phyloP scores from a whole-genome alignment of 30 jellyfish, hydroid and myxozoan genomes.

The Hydractinia echinata region DNA sequence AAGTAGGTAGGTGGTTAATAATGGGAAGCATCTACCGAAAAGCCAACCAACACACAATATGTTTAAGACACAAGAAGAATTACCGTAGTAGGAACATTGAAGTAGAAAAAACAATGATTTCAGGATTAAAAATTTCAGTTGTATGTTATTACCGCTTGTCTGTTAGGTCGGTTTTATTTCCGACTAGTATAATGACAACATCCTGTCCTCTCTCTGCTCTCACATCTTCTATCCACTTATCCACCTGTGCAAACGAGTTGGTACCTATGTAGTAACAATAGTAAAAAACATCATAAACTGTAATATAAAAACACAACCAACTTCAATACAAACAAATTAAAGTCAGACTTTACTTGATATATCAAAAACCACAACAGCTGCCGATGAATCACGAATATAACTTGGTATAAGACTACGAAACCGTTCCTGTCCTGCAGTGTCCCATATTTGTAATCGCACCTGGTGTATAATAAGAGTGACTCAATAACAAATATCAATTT shows the following conservation, averaged over 20 bases:
- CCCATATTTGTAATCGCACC: constrained; percentile 98
- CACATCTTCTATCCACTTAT: constrained; percentile 97
- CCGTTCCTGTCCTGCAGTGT: constrained; percentile 98
- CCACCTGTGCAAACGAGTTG: constrained; percentile 93
- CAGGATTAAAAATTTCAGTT: not conserved
- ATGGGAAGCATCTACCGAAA: too few relatives aligned
- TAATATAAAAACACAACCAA: not conserved
- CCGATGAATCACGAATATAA: constrained; percentile 94
- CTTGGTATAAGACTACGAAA: constrained; percentile 93
- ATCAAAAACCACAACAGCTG: constrained; percentile 94
- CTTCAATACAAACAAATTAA: not conserved
- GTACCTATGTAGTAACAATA: constrained; percentile 45
- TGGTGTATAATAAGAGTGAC: not conserved
- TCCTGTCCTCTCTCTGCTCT: constrained; percentile 98
- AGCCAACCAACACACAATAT: too few relatives aligned
- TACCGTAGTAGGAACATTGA: not conserved
- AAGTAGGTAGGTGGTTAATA: too few relatives aligned
- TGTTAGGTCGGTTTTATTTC: constrained; percentile 94
- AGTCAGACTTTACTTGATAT: constrained; percentile 54
- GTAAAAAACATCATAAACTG: not conserved
- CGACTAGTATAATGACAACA: constrained; percentile 95
- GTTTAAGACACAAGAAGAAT: too few relatives aligned
- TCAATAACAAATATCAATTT: too few relatives aligned
- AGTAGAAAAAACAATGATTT: not conserved
- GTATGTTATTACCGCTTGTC: constrained; percentile 70